Evolutionary conservation across 1,140 invertebrate genomes (phyloP), one percentile per base, ranked within the genome.

Genomic region (Drosophila watanabei): DNA sequence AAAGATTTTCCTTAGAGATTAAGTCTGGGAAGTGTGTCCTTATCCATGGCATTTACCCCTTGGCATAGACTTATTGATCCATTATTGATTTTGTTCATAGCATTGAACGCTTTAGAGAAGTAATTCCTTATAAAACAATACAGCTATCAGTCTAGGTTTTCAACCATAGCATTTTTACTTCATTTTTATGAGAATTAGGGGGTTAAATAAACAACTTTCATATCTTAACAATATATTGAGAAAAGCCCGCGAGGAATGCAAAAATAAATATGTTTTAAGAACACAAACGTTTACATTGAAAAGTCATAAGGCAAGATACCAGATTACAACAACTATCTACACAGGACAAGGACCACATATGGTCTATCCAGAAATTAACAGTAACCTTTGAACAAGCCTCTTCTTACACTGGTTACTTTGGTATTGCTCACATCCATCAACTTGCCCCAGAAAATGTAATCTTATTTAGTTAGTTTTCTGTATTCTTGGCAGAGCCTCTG

Each of bases 371-470:
- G 11, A 2, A 33, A 18, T 52, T 30, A 2, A 10, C 9, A 10
- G 30, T 20, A 4, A 54, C 1, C 1, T 5, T 37, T 24, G 32
- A 7, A 20, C 16, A 35, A 24, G 5, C 16, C 18, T 56, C 52
- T 37, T 37, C 7, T 37, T 37, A 56, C 14, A 4, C 9, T 37
- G 14, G 9, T 0, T 57, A 7, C 20, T 57, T 20, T 28, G 54
- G 35, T 28, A 39, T 14, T 57, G 13, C 1, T 13, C 35, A 28
- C 54, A 57, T 57, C 20, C 35, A 57, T 57, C 54, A 57, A 57
- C 35, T 57, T 57, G 54, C 20, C 54, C 35, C 54, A 57, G 54
- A 57, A 56, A 57, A 57, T n/a, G 54, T 57, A 57, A 57, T 57
- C 35, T 39, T 57, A 39, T 39, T 57, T 57, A 24, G 54, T 57